A percentile compares a stretch with the other conserved stretches of the same genome.
Evolutionary conservation across 2,797 vertebrate species (phyloP).

Genomic region (Crotalus adamanteus): DNA sequence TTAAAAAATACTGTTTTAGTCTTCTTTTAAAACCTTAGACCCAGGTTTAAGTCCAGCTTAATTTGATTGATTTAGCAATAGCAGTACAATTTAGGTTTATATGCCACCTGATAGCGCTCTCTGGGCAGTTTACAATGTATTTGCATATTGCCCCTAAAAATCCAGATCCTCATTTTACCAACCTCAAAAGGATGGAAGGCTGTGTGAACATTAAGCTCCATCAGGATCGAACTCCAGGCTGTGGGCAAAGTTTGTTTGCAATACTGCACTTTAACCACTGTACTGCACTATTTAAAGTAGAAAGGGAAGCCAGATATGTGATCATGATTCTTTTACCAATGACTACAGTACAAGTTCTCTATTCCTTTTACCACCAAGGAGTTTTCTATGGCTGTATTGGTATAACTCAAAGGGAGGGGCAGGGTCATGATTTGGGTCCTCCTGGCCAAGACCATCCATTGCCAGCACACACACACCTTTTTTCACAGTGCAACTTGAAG

Average conservation of each 20-base stretch:
- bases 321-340: background rate
- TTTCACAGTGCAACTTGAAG: background rate
- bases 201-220: no score
- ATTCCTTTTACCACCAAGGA: no score
- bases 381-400: no score
- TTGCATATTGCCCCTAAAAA: background rate
- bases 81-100: no score
- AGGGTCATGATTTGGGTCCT: background rate
- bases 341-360: background rate
- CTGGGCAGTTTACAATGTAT: background rate
- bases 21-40: background rate
- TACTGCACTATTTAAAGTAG: background rate
- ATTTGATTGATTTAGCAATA: background rate
- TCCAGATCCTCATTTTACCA: background rate
- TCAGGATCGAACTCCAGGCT: background rate
- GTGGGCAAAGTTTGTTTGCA: background rate
- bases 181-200: no score
- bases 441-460: background rate
- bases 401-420: background rate
- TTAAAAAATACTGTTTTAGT: background rate
- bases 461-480: background rate
- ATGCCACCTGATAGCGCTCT: background rate
- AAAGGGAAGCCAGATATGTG: background rate
- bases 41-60: background rate
- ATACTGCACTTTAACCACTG: background rate